Percentiles rank a stretch among this genome's conserved stretches.
These are phyloP conservation scores for Manis javanica DNA, from an alignment of 2,797 vertebrate species.

Conservation along the genomic window DNA sequence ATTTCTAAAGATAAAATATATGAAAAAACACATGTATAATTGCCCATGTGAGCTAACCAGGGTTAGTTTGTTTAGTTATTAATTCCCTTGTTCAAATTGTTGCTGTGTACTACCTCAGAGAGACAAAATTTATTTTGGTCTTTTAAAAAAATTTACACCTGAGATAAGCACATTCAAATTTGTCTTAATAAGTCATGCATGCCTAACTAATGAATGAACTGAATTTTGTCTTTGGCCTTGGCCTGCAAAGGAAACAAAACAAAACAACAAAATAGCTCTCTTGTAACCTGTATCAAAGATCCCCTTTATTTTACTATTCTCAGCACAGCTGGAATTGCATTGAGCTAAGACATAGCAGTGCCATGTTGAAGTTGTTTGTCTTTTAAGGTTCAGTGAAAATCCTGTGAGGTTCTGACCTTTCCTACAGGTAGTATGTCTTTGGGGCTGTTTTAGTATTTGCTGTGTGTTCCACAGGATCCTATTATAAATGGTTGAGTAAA, in stretches of 20 bases:
- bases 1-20: background rate
- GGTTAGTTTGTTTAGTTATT: background rate
- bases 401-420: conserved; percentile 70
- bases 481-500: conserved; percentile 72
- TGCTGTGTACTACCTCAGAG: background rate
- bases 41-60: background rate
- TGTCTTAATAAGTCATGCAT: background rate
- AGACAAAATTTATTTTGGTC: background rate
- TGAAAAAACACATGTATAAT: background rate
- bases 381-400: conserved; percentile 74
- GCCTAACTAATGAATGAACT: background rate
- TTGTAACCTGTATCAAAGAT: background rate
- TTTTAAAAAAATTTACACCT: conserved; percentile 38
- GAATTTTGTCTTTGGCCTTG: conserved; percentile 3
- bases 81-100: background rate
- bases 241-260: background rate
- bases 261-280: background rate
- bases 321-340: conserved; percentile 18
- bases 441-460: conserved; percentile 40
- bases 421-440: conserved; percentile 12
- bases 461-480: conserved; percentile 52
- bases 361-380: conserved; percentile 56
- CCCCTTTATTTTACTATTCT: conserved; percentile 55
- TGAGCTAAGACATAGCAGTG: background rate
- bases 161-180: background rate